Evolutionary conservation across 2,888 invertebrate genomes (phyloP).

Genomic region (Elegia similella): DNA sequence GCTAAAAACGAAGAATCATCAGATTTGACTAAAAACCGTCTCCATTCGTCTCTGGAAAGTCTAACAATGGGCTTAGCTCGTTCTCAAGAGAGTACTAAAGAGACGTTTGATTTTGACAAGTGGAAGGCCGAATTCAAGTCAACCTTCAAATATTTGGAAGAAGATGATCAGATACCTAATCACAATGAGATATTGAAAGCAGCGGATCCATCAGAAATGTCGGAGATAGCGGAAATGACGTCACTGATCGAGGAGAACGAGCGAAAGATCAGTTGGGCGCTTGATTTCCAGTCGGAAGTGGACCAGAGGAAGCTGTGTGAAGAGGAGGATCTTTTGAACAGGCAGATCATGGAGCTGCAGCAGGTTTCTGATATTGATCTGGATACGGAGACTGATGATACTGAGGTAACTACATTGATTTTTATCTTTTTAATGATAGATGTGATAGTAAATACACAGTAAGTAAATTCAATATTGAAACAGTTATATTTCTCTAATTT

Average conservation of each 20-base stretch:
- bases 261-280: slow-evolving; percentile 80
- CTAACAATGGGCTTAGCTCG: slow-evolving; percentile 64
- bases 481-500: too few relatives aligned
- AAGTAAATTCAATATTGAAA: too few relatives aligned
- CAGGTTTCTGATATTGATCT: slow-evolving; percentile 87
- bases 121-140: slow-evolving; percentile 71
- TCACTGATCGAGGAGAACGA: slow-evolving; percentile 79
- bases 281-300: slow-evolving; percentile 85
- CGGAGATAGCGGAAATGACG: slow-evolving; percentile 77
- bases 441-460: too few relatives aligned
- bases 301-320: slow-evolving; percentile 88
- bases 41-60: slow-evolving; percentile 73
- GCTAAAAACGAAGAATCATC: slow-evolving; percentile 43
- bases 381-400: slow-evolving; percentile 92
- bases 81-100: slow-evolving; percentile 69
- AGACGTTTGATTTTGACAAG: slow-evolving; percentile 70
- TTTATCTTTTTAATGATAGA: not conserved
- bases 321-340: slow-evolving; percentile 88
- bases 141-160: slow-evolving; percentile 67
- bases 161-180: slow-evolving; percentile 66
- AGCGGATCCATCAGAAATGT: slow-evolving; percentile 74
- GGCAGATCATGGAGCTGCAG: slow-evolving; percentile 88
- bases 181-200: slow-evolving; percentile 66
- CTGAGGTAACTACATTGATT: slow-evolving; percentile 65
- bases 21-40: slow-evolving; percentile 63